phyloP scores from a whole-genome alignment of 2,888 invertebrate species.

The Caenorhabditis zanzibari region DNA sequence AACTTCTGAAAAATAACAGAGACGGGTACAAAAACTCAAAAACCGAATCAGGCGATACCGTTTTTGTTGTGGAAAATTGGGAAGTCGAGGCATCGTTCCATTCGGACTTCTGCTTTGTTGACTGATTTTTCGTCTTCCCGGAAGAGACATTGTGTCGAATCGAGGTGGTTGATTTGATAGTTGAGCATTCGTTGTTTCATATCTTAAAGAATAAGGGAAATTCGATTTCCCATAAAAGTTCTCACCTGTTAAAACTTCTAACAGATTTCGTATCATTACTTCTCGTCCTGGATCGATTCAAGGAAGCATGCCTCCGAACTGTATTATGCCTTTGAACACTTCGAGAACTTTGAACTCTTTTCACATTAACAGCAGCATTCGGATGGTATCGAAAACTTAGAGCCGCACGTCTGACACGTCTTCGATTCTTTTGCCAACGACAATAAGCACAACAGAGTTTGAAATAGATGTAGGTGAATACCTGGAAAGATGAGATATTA shows the following conservation, averaged over 20 bases:
- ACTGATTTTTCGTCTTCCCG: conserved; percentile 76
- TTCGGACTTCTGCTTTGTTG: conserved; percentile 72
- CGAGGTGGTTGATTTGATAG: conserved; percentile 41
- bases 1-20: conserved; percentile 51
- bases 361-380: conserved; percentile 82
- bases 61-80: conserved; percentile 61
- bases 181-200: conserved; percentile 57
- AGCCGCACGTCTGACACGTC: conserved; percentile 80
- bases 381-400: conserved; percentile 83
- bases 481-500: conserved; percentile 64
- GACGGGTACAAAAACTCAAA: conserved; percentile 17
- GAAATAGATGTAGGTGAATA: conserved; percentile 85
- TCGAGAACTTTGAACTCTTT: conserved; percentile 81
- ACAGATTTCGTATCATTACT: conserved; percentile 80
- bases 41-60: conserved; percentile 51
- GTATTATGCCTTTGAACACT: conserved; percentile 80
- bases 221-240: background rate
- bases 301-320: conserved; percentile 78
- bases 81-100: conserved; percentile 69
- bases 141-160: conserved; percentile 81
- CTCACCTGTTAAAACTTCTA: conserved; percentile 74
- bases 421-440: conserved; percentile 82
- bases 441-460: conserved; percentile 84
- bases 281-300: conserved; percentile 69
- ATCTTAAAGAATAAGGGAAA: conserved; percentile 34